Evolutionary conservation across 2,113 vertebrate genomes (phyloP), one percentile per base, ranked within the genome.

Genomic region (Cephalopterus ornatus): DNA sequence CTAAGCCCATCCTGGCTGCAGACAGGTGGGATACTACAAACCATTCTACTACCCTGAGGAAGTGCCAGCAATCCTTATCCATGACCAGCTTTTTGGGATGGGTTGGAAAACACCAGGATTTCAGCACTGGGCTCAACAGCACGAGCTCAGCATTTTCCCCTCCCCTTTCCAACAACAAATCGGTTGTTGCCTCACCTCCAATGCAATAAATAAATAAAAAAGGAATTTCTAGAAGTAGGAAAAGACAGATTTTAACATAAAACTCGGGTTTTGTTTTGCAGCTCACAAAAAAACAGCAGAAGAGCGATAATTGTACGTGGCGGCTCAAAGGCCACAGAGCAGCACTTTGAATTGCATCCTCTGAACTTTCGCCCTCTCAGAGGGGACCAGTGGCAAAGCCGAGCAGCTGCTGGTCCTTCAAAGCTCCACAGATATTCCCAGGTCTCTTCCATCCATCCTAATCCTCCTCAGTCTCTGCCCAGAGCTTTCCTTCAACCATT

Each of bases 101-200:
- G 11, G 3, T 5, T 35, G 37, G n/a, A 47, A 85, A 53, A n/a
- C 7, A 1, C 1, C 4, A 15, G 30, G 19, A 14, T 80, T 84
- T 76, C 42, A 21, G 18, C 30, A 2, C 14, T 2, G 9, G 7
- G 12, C 7, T 71, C 8, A 3, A 62, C 12, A 50, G 8, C 35
- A 39, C 46, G 56, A 61, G 33, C 28, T 56, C 44, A 8, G 2
- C 3, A 1, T 37, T 81, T 79, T 14, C 56, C 8, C 6, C 22
- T n/a, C 27, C 14, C 21, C 44, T 41, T 71, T 52, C 46, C 50
- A 67, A 41, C 8, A 46, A 16, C 6, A 30, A 35, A 59, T 17
- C 5, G 0, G 4, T n/a, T n/a, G n/a, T n/a, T 33, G 24, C 15
- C 33, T 27, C 9, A 3, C 24, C 13, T 47, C 44, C 4, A 5